Evolutionary conservation across 2,113 vertebrate genomes (phyloP).

Genomic region (Hassar affinis): DNA sequence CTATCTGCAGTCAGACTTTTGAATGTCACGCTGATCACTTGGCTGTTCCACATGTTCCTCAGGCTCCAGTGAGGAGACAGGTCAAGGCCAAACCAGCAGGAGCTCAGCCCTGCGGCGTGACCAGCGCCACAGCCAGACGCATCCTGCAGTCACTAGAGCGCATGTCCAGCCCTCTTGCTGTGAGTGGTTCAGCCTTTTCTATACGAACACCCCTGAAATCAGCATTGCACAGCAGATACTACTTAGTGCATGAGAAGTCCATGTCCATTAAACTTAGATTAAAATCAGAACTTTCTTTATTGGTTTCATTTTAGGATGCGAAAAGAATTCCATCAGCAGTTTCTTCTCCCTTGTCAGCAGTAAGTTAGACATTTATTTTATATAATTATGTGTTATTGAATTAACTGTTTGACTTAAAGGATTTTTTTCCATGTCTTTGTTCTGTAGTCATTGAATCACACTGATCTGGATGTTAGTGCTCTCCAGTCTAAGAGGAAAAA

Average conservation of each 20-base stretch:
- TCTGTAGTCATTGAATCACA: slow-evolving; percentile 74
- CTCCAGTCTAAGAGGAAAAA: slow-evolving; percentile 79
- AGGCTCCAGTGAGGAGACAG: slow-evolving; percentile 89
- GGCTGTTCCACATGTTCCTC: slow-evolving; percentile 48
- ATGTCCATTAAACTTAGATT: neutral
- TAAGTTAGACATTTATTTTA: slow-evolving; percentile 69
- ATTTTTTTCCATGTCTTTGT: too few species aligned
- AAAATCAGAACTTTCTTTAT: slow-evolving; percentile 24
- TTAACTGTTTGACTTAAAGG: neutral
- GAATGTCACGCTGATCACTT: neutral
- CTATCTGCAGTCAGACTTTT: neutral
- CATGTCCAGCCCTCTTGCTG: slow-evolving; percentile 95
- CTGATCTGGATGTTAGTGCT: slow-evolving; percentile 66
- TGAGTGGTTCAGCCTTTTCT: slow-evolving; percentile 63
- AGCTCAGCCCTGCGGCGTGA: slow-evolving; percentile 86
- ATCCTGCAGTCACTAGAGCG: slow-evolving; percentile 94
- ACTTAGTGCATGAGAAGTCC: neutral
- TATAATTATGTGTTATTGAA: neutral
- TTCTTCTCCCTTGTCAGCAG: slow-evolving; percentile 77
- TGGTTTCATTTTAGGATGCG: slow-evolving; percentile 81
- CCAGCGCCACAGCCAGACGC: slow-evolving; percentile 89
- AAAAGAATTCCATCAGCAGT: slow-evolving; percentile 86
- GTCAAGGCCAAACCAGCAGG: slow-evolving; percentile 90
- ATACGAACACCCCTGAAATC: too few species aligned
- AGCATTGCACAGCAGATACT: neutral